These are phyloP conservation scores for Trichogramma pretiosum DNA, from an alignment of 1,140 invertebrate species.

Conservation along the genomic window DNA sequence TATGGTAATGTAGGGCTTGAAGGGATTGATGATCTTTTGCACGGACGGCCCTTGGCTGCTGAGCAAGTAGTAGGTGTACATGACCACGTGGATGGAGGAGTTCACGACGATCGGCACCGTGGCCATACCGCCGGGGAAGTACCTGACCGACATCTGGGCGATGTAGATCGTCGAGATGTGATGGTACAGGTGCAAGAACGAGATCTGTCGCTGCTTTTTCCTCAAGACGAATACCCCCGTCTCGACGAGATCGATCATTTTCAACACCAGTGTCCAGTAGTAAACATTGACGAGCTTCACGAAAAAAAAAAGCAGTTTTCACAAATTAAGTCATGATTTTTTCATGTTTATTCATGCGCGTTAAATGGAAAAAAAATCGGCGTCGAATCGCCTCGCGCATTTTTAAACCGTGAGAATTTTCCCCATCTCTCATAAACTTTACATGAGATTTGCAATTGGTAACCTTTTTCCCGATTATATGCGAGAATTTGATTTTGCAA, in stretches of 20 bases:
- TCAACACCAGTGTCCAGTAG: conserved; percentile 22
- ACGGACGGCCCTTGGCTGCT: conserved; percentile 19
- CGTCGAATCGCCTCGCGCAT: too few relatives aligned
- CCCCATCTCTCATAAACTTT: too few relatives aligned
- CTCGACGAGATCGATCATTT: conserved; percentile 25
- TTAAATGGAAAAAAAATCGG: too few relatives aligned
- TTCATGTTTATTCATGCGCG: too few relatives aligned
- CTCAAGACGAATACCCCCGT: conserved; percentile 64
- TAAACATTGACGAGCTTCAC: conserved; percentile 20
- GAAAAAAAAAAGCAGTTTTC: too few relatives aligned
- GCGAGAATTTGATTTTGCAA: too few relatives aligned
- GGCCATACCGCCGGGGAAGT: conserved; percentile 27
- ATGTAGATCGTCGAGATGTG: conserved; percentile 52
- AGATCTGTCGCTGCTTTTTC: conserved; percentile 64
- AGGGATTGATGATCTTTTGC: conserved; percentile 13
- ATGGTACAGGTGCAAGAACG: conserved; percentile 66
- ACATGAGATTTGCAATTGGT: too few relatives aligned
- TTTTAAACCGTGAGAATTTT: too few relatives aligned
- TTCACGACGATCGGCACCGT: conserved; percentile 27
- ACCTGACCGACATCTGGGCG: conserved; percentile 54
- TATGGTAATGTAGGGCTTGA: conserved; percentile 34
- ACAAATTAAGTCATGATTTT: too few relatives aligned
- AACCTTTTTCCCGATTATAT: too few relatives aligned
- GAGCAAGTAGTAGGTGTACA: conserved; percentile 33
- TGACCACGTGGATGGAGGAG: conserved; percentile 30